Percentiles rank a stretch among this genome's conserved stretches.
Evolutionary conservation across 2,888 invertebrate genomes (phyloP).

Genomic region (Beris chalybata): DNA sequence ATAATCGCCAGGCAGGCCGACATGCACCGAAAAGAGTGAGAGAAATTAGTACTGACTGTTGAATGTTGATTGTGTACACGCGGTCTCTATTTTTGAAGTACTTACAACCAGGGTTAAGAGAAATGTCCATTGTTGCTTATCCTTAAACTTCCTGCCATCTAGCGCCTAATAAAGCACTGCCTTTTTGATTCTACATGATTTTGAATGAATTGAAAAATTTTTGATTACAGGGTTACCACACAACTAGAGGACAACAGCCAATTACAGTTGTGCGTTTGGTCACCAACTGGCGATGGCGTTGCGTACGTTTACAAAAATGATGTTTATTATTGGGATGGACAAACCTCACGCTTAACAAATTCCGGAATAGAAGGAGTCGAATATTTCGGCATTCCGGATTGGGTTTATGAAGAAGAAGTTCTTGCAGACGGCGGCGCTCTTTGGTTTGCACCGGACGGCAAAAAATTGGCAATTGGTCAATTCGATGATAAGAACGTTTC

Average conservation of each 20-base stretch:
- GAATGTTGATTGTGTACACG: no score
- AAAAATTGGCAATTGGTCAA: slow-evolving; percentile 69
- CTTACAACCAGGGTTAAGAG: no score
- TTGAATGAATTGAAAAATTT: no score
- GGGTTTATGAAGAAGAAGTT: slow-evolving; percentile 94
- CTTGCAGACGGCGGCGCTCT: slow-evolving; percentile 69
- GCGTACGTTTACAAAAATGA: slow-evolving; percentile 72
- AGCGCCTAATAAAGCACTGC: no score
- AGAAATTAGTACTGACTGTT: no score
- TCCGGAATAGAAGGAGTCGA: slow-evolving; percentile 67
- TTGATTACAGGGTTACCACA: slow-evolving; percentile 53
- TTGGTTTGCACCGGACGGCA: slow-evolving; percentile 77
- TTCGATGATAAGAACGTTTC: slow-evolving; percentile 72
- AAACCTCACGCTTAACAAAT: slow-evolving; percentile 60
- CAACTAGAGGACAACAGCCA: slow-evolving; percentile 60
- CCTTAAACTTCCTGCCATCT: no score
- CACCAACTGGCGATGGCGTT: slow-evolving; percentile 58
- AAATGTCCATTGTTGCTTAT: no score
- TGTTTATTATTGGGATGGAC: slow-evolving; percentile 58
- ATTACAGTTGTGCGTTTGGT: slow-evolving; percentile 67
- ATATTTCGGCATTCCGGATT: slow-evolving; percentile 85
- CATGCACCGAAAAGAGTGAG: no score
- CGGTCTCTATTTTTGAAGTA: no score
- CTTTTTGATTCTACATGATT: no score
- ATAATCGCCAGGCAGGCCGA: no score